phyloP scores from a whole-genome alignment of 2,888 invertebrate species.

The Cheiracanthium punctorium region DNA sequence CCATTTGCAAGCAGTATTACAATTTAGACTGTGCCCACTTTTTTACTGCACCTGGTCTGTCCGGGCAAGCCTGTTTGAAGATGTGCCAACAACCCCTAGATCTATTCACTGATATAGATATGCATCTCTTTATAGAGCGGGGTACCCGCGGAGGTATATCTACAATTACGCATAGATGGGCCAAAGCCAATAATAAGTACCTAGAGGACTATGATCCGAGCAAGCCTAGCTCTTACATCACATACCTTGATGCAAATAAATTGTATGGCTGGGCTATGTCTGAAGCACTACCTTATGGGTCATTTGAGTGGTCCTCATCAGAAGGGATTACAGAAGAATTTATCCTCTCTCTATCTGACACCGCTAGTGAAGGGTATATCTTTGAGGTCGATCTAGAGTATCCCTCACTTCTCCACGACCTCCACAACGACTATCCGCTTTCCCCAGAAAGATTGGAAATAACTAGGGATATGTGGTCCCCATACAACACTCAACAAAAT shows the following conservation, averaged over 20 bases:
- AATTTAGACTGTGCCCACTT: conserved; percentile 72
- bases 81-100: neutral
- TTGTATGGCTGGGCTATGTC: neutral
- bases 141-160: neutral
- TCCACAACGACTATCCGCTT: neutral
- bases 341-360: neutral
- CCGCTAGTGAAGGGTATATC: neutral
- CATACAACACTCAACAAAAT: neutral
- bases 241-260: conserved; percentile 3
- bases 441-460: neutral
- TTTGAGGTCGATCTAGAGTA: neutral
- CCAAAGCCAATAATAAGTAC: neutral
- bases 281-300: neutral
- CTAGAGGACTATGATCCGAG: neutral
- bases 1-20: conserved; percentile 71
- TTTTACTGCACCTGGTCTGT: conserved; percentile 73
- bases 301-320: too few species aligned
- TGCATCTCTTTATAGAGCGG: neutral
- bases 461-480: neutral
- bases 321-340: neutral
- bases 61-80: conserved; percentile 67
- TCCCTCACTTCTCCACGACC: neutral
- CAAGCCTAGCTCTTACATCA: neutral
- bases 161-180: neutral
- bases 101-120: neutral